Conservation (phyloP, 2,113 vertebrate genomes). For the Cinclus mexicanus region DNA sequence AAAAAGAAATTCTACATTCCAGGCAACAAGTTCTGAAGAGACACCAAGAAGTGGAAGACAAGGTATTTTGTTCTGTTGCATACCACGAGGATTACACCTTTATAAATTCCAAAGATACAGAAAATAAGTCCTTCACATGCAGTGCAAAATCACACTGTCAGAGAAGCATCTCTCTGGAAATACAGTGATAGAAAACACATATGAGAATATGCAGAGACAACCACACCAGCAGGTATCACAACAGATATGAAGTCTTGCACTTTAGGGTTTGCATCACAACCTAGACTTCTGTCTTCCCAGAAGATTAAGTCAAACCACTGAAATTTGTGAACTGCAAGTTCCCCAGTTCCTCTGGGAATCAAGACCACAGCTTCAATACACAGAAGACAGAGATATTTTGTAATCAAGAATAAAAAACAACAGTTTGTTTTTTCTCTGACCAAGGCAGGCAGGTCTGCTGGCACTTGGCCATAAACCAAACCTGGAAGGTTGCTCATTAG, state of each 20-base stretch:
- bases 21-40: neutral
- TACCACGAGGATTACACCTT: neutral
- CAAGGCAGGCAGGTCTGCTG: neutral
- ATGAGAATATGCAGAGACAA: neutral
- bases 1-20: neutral
- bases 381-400: neutral
- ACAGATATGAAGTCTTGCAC: neutral
- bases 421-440: neutral
- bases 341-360: neutral
- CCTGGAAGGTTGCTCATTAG: neutral
- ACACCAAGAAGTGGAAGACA: neutral
- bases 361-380: neutral
- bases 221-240: rapidly evolving
- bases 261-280: neutral
- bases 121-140: neutral
- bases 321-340: neutral
- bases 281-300: neutral
- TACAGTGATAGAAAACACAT: neutral
- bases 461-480: neutral
- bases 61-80: neutral
- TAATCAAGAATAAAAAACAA: neutral
- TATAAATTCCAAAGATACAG: neutral
- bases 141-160: neutral
- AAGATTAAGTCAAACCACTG: neutral
- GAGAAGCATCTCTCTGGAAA: neutral